Evolutionary conservation across 64 coral and sea anemone genomes (phyloP), one percentile per base, ranked within the genome.

Genomic region (Montipora foliosa): DNA sequence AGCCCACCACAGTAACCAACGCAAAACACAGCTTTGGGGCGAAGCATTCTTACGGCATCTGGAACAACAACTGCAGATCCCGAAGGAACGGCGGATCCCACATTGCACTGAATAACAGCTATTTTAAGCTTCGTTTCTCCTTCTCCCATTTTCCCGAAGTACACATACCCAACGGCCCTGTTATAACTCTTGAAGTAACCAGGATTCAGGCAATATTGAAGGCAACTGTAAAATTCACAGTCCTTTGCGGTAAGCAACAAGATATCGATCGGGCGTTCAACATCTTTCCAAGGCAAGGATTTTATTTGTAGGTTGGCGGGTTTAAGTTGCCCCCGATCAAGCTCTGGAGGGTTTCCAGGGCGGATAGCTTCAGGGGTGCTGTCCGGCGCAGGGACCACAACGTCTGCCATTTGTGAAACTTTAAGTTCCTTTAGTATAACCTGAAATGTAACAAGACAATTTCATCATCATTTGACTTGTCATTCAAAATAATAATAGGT

Each of bases 151-250:
- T 71, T 7, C 16, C 84, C 66, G 3, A 87, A 87, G 67, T 72
- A 87, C 15, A 87, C 44, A n/a, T 0, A 55, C 7, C 84, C 84
- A 14, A 87, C 44, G 4, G 3, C 0, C 17, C 0, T 0, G 25
- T n/a, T 3, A 55, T 72, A 73, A 55, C 84, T 87, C 6, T 50
- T 52, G 21, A 14, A 12, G 15, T 50, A 75, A 13, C 12, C 47
- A 11, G n/a, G 19, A 9, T 87, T 87, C 6, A 87, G 22, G n/a
- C 25, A 25, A 25, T 49, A 48, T 4, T n/a, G 21, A 22, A 72
- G 70, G 22, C 85, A 75, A 75, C 67, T 76, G 9, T 51, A 53
- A 74, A 88, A 88, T 47, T 88, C 85, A 0, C 47, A 88, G 0
- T 88, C 85, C 6, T 88, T 74, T 0, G 74, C 67, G 0, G 85